Percentiles rank a stretch among this genome's conserved stretches.
These are phyloP conservation scores for Venustaconcha ellipsiformis DNA, from an alignment of 1,140 invertebrate genomes.

Conservation along the genomic window DNA sequence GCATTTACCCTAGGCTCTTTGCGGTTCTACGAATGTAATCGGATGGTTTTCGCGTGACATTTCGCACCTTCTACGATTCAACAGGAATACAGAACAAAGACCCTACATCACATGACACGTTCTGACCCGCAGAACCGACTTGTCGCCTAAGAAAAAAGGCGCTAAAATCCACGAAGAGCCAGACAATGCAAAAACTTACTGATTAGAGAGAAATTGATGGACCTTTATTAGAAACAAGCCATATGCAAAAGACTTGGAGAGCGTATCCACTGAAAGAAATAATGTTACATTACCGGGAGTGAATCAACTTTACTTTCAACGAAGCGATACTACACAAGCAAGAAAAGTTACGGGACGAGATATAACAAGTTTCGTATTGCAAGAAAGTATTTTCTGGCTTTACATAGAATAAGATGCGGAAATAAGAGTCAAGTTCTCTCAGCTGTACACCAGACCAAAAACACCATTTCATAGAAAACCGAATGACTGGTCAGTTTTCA, in stretches of 20 bases:
- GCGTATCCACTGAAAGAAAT: background rate
- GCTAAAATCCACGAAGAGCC: no score
- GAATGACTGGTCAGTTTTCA: conserved; percentile 14
- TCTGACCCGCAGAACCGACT: no score
- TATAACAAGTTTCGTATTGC: background rate
- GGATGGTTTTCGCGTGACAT: conserved; percentile 67
- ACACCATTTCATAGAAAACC: no score
- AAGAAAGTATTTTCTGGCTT: background rate
- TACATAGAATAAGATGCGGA: no score
- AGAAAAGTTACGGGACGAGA: background rate
- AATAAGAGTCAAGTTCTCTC: background rate
- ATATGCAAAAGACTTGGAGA: no score
- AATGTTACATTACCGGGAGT: conserved; percentile 13
- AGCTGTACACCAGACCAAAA: no score
- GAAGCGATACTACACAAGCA: conserved; percentile 18
- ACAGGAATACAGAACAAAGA: conserved; percentile 30
- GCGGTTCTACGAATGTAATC: conserved; percentile 25
- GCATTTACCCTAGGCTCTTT: conserved; percentile 28
- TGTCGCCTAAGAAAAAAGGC: no score
- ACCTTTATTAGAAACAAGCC: no score
- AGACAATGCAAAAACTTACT: no score
- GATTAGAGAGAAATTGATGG: no score
- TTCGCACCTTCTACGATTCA: conserved; percentile 70
- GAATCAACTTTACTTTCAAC: conserved; percentile 4
- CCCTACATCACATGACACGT: no score